Percentiles rank a stretch among this genome's conserved stretches.
Evolutionary conservation across 2,797 vertebrate species (phyloP).

Genomic region (Aphelocoma californica): DNA sequence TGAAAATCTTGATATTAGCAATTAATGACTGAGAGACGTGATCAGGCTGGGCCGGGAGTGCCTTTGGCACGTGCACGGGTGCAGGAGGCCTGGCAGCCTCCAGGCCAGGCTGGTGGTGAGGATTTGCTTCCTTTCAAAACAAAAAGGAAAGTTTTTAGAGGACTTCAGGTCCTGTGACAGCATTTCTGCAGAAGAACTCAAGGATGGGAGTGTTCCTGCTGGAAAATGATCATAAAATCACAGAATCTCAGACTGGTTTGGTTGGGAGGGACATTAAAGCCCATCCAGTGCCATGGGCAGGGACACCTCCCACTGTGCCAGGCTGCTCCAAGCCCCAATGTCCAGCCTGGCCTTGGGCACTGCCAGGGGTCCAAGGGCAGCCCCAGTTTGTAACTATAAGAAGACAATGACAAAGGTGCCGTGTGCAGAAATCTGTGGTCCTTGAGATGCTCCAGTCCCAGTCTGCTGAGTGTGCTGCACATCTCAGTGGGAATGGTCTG

Average conservation of each 20-base stretch:
- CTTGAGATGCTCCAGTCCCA: neutral
- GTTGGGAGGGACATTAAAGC: neutral
- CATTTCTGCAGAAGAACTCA: neutral
- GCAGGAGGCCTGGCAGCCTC: neutral
- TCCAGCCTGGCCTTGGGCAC: neutral
- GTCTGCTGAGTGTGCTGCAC: neutral
- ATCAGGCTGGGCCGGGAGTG: neutral
- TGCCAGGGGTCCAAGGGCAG: neutral
- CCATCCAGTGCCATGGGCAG: neutral
- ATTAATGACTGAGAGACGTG: slow-evolving; percentile 9
- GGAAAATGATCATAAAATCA: neutral
- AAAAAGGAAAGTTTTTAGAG: neutral
- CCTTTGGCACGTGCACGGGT: rapidly evolving
- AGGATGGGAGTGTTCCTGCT: neutral
- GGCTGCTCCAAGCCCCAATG: neutral
- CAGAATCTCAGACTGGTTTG: neutral
- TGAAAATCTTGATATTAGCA: slow-evolving; percentile 37
- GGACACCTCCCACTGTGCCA: neutral
- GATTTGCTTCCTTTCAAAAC: neutral
- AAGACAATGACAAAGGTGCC: neutral
- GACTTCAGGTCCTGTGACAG: neutral
- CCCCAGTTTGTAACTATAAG: neutral
- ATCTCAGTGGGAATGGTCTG: neutral
- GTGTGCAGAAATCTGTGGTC: rapidly evolving
- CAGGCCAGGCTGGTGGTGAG: rapidly evolving